Conservation (phyloP, 2,888 invertebrate species). For the Cartodere bifasciata region DNA sequence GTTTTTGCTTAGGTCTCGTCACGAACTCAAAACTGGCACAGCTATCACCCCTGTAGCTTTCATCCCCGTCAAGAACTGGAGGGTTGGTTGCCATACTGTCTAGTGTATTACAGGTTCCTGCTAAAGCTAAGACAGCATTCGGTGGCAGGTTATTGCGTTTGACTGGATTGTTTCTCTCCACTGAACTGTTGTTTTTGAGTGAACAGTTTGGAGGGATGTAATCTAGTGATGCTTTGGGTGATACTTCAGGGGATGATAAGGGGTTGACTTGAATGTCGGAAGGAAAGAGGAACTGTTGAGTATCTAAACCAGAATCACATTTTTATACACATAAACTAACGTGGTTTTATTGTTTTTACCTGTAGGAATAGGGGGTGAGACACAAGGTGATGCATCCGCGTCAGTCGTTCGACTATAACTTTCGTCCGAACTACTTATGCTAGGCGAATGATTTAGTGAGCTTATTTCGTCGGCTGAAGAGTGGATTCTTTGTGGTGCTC, state of each 20-base stretch:
- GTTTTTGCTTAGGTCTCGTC: slow-evolving; percentile 34
- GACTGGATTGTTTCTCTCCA: slow-evolving; percentile 20
- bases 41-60: slow-evolving; percentile 49
- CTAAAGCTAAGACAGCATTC: slow-evolving; percentile 42
- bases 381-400: slow-evolving; percentile 46
- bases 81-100: slow-evolving; percentile 39
- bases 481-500: slow-evolving; percentile 45
- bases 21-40: slow-evolving; percentile 52
- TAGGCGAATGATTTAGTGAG: slow-evolving; percentile 68
- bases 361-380: slow-evolving; percentile 34
- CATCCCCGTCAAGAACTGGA: slow-evolving; percentile 47
- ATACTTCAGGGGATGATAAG: slow-evolving; percentile 27
- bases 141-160: slow-evolving; percentile 39
- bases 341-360: too few species aligned
- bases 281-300: slow-evolving; percentile 48
- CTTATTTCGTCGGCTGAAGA: slow-evolving; percentile 76
- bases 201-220: slow-evolving; percentile 40
- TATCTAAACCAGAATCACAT: too few species aligned
- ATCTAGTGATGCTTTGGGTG: slow-evolving; percentile 38
- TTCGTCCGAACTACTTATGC: slow-evolving; percentile 74
- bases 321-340: too few species aligned
- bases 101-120: slow-evolving; percentile 36
- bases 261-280: slow-evolving; percentile 47
- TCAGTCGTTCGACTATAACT: slow-evolving; percentile 73
- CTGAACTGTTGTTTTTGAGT: slow-evolving; percentile 29